Evolutionary conservation across 1,140 invertebrate species (phyloP).

Genomic region (Sweltsa coloradensis): DNA sequence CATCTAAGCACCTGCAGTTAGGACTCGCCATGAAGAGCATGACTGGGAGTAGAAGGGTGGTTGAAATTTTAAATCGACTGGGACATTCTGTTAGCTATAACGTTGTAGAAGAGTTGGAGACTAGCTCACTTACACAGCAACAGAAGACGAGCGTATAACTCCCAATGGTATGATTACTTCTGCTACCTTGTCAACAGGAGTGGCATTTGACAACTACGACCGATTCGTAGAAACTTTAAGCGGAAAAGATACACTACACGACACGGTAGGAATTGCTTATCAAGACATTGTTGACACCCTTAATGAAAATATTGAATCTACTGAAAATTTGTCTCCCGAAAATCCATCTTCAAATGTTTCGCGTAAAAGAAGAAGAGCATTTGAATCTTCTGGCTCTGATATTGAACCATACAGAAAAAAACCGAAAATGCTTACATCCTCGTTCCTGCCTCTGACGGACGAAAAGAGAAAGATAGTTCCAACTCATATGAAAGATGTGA

Average conservation of each 20-base stretch:
- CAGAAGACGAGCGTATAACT: constrained; percentile 15
- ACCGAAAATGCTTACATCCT: background rate
- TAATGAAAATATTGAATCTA: too few species aligned
- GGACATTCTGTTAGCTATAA: constrained; percentile 21
- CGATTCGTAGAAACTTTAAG: constrained; percentile 29
- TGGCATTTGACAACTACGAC: constrained; percentile 33
- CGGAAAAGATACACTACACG: constrained; percentile 32
- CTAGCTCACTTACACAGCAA: constrained; percentile 16
- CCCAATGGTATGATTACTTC: constrained; percentile 19
- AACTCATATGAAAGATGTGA: background rate
- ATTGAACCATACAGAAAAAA: background rate
- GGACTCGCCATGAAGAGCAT: too few species aligned
- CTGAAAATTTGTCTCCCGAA: too few species aligned
- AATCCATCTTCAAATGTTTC: too few species aligned
- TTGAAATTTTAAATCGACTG: too few species aligned
- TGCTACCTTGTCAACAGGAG: constrained; percentile 21
- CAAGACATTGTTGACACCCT: too few species aligned
- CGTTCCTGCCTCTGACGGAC: background rate
- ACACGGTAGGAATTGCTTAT: constrained; percentile 34
- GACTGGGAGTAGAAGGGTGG: too few species aligned
- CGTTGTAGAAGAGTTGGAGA: constrained; percentile 21
- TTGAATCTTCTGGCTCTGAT: background rate
- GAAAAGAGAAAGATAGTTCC: background rate
- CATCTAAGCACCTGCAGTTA: too few species aligned
- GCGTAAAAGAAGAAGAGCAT: background rate